These are phyloP conservation scores for Nyleta sp. DNA, from an alignment of 2,888 invertebrate species.

Conservation along the genomic window DNA sequence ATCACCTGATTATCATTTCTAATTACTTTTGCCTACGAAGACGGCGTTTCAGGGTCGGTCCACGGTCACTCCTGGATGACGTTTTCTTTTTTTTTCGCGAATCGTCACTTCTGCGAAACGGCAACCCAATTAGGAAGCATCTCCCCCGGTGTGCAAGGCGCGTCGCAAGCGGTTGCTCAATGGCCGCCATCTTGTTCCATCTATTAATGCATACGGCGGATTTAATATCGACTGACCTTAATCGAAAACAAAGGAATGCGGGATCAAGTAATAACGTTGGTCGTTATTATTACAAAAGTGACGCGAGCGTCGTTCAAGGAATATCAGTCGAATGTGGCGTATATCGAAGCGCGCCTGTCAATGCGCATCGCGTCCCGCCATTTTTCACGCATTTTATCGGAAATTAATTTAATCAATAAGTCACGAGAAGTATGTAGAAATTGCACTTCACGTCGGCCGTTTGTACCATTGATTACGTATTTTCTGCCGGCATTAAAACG, in stretches of 20 bases:
- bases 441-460: constrained; percentile 53
- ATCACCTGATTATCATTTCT: background rate
- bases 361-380: constrained; percentile 2
- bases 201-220: constrained; percentile 22
- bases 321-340: constrained; percentile 16
- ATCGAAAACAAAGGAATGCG: constrained; percentile 57
- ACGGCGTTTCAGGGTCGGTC: too few species aligned
- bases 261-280: constrained; percentile 34
- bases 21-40: background rate
- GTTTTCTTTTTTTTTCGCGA: background rate
- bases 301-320: constrained; percentile 6
- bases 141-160: constrained; percentile 8
- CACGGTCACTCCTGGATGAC: too few species aligned
- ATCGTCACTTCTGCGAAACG: constrained; percentile 6
- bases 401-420: constrained; percentile 60
- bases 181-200: constrained; percentile 30
- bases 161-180: constrained; percentile 34
- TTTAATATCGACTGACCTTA: constrained; percentile 48
- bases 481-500: constrained; percentile 56
- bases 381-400: constrained; percentile 42
- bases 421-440: constrained; percentile 60
- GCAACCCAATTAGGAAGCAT: constrained; percentile 46
- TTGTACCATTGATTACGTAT: constrained; percentile 57
- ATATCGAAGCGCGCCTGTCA: constrained; percentile 21
- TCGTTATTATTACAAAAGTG: constrained; percentile 27